Base-by-base conservation (phyloP, 2,797 vertebrate species). In the Graptemys geographica region DNA sequence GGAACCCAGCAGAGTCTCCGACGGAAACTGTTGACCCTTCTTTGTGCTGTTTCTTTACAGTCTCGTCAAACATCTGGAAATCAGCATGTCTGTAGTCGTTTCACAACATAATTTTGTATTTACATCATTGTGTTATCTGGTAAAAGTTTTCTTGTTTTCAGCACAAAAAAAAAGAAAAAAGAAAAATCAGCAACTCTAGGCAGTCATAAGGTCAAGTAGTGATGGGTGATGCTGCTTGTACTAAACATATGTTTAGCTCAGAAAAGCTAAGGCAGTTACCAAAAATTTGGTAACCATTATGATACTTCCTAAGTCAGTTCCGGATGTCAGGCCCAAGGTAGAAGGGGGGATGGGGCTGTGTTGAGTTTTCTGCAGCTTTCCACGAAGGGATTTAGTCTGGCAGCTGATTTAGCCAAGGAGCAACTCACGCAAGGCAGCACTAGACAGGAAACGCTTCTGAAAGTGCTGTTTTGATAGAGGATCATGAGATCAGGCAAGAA, bases 241-340 rank as follows among this genome's bases (percentile, higher is more conserved):
- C 98, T 98, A 98, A 99, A 99, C 99, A 99, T 96, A 98, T 99
- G 99, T 99, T 99, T 99, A 99, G 98, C 97, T 96, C 98, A 95
- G 92, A 97, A 98, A 98, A 98, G 90, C 98, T 96, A 93, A 98
- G 96, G 96, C 98, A 95, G 98, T 98, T 98, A 98, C 98, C 98
- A 98, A 98, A 99, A 99, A 98, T 99, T 99, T 99, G 99, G 99
- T 99, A 99, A 99, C 99, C 98, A 99, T 99, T 99, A 99, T 98
- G 98, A 98, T 95, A 99, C 99, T 99, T 99, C 99, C 99, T 98
- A 99, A 98, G 98, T 98, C 98, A 99, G 98, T 99, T 99, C 99
- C 99, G 99, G 99, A 98, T 97, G 98, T 98, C 98, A 98, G 96
- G 94, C 96, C 97, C 88, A 85, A 97, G 97, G 98, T 98, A 98